Evolutionary conservation across 2,888 invertebrate species (phyloP), one percentile per base, ranked within the genome.

Genomic region (Ferdinandea cuprea): DNA sequence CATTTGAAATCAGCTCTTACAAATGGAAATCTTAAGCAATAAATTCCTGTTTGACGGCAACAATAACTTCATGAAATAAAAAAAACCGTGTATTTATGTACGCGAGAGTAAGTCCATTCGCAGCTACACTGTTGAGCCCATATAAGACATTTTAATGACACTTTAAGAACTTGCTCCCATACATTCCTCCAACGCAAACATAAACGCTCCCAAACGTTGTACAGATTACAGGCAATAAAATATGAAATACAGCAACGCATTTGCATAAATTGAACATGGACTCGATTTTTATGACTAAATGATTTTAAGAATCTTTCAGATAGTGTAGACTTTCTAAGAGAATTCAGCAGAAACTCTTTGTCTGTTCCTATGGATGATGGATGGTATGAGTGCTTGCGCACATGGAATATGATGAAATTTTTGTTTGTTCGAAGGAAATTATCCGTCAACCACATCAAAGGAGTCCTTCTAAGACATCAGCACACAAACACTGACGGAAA

Each of bases 361-460:
- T 48, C 63, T 42, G 15, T 32, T 61, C 59, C 44, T 25, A 40
- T 9, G 13, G 0, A 15, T 40, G 28, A n/a, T n/a, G 9, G 15
- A 3, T 37, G 15, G 58, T 28, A 25, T 35, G 48, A 52, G 44
- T 30, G 11, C 2, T 9, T 7, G 21, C 35, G 7, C 35, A 56
- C 40, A 40, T n/a, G n/a, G 19, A 59, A 40, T 54, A 54, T 40
- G 25, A 25, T 37, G 6, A 63, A 19, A 21, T 32, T 66, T 83
- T 44, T 66, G 66, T 68, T 71, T 35, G n/a, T 56, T 37, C 15
- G 59, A 25, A 83, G 83, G 83, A 83, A 83, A 78, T 83, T 83
- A 73, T 78, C 78, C 78, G 72, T 83, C 78, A 83, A 52, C 77
- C 83, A 83, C 83, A 83, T 83, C 83, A 83, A 83, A 83, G 72